Evolutionary conservation across 2,888 invertebrate genomes (phyloP), one percentile per base, ranked within the genome.

Genomic region (Ormyrus nitidulus): DNA sequence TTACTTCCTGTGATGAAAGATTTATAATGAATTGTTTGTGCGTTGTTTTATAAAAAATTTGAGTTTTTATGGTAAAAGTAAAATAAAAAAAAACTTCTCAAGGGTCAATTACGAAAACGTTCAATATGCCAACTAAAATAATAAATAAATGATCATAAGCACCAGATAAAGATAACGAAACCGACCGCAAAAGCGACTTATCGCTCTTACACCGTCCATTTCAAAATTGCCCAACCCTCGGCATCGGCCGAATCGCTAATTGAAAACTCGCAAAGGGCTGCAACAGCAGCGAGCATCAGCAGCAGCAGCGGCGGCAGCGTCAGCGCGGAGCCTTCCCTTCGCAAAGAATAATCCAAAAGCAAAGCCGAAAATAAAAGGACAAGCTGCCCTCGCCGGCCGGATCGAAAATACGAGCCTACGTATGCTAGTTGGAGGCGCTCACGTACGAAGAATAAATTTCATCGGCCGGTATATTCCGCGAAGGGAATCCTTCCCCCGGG

Each of bases 381-480:
- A 34, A 34, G 34, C 48, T 49, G 9, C 56, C 8, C 44, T 46
- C 48, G 48, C 8, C 6, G 13, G n/a, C 34, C 34, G 69, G 77
- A 73, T 74, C 77, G 73, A 81, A 81, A 77, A 79, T 77, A 81
- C 80, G 80, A 77, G 51, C 34, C 34, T 34, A 3, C 34, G 34
- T 34, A 34, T 34, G 49, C 64, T 65, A 65, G 71, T 77, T 51
- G 59, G 58, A 69, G 58, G 71, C 66, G 66, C 75, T 62, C 73
- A 77, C 73, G 77, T 70, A 70, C 70, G 74, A 74, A 74, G 73
- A 81, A 81, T 81, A 81, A 81, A 81, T 81, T 81, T 80, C 77
- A 77, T 77, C 80, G 77, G 54, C 74, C 79, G 74, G 74, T 74
- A 86, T 34, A 34, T 86, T 85, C 84, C 82, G 84, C 86, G 85